Evolutionary conservation across 2,888 invertebrate species (phyloP).

Genomic region (Eumerus sabulonum): DNA sequence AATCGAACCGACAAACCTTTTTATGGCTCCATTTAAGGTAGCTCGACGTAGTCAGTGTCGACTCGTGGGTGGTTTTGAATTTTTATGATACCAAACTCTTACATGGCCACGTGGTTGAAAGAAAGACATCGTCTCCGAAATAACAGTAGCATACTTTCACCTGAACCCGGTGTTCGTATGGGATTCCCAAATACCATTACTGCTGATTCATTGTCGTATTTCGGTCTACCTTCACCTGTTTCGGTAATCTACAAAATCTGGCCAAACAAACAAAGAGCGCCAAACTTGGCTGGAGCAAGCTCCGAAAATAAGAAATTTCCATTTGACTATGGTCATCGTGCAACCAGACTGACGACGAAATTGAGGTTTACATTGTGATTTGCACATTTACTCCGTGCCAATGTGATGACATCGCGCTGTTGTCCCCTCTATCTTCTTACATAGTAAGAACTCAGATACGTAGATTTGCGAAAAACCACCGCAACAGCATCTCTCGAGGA

Average conservation of each 20-base stretch:
- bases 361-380: too few species aligned
- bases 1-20: too few species aligned
- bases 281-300: neutral
- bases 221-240: constrained; percentile 52
- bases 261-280: constrained; percentile 1
- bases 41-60: too few species aligned
- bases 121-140: too few species aligned
- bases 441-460: too few species aligned
- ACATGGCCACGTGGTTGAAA: too few species aligned
- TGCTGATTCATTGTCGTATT: constrained; percentile 41
- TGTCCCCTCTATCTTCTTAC: too few species aligned
- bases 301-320: constrained; percentile 36
- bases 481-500: too few species aligned
- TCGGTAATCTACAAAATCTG: constrained; percentile 32
- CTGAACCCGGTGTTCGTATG: constrained; percentile 49
- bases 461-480: too few species aligned
- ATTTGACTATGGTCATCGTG: constrained; percentile 36
- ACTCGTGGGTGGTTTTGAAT: too few species aligned
- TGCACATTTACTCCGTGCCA: neutral
- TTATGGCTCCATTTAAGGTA: too few species aligned
- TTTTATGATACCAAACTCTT: too few species aligned
- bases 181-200: constrained; percentile 33
- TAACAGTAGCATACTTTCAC: constrained; percentile 66
- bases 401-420: constrained; percentile 8
- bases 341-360: neutral